Percentiles rank a stretch among this genome's conserved stretches.
Evolutionary conservation across 2,113 vertebrate genomes (phyloP).

Genomic region (Cochlearius cochlearius): DNA sequence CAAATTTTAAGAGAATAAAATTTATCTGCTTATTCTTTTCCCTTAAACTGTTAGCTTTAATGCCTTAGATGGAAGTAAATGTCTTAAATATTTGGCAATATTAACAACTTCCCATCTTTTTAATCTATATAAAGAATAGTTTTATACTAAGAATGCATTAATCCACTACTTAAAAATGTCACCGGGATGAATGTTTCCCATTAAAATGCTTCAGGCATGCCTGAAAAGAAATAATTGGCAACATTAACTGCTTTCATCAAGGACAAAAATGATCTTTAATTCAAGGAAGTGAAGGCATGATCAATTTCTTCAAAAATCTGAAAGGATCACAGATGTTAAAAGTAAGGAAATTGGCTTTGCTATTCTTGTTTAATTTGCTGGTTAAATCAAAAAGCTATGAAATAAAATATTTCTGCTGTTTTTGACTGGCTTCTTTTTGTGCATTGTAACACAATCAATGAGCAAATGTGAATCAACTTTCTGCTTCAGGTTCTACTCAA

Average conservation of each 20-base stretch:
- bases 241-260: not conserved
- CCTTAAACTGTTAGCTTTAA: not conserved
- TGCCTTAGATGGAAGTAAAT: not conserved
- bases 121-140: not conserved
- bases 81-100: not conserved
- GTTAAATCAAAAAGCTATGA: not conserved
- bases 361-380: constrained; percentile 23
- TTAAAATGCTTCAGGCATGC: constrained; percentile 40
- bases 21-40: not conserved
- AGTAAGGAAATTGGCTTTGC: constrained; percentile 7
- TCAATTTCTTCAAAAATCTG: constrained; percentile 8
- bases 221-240: constrained; percentile 40
- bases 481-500: not conserved
- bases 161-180: constrained; percentile 15
- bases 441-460: not conserved
- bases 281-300: not conserved
- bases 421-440: not conserved
- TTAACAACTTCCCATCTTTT: not conserved
- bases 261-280: constrained; percentile 20
- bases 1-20: not conserved
- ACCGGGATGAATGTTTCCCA: not conserved
- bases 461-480: constrained; percentile 13
- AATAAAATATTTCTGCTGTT: constrained; percentile 1
- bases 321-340: not conserved
- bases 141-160: constrained; percentile 1